Base-by-base conservation (phyloP, 1,140 invertebrate species). In the Pararge aegeria region DNA sequence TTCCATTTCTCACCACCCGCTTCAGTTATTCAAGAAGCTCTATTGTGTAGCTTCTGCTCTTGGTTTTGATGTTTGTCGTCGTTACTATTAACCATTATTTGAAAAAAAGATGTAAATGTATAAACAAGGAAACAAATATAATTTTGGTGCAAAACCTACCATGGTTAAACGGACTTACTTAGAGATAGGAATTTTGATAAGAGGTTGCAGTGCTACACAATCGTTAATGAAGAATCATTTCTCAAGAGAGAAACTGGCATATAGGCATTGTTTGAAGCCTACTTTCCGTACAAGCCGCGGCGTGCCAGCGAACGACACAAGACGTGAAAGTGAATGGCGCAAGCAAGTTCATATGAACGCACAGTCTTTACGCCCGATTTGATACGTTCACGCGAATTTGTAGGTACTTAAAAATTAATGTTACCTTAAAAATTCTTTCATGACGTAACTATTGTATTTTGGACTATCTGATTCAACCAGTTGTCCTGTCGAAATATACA, bases 311-410 rank as follows among this genome's bases (percentile, higher is more conserved):
- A 61, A 68, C 75, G 57, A 70, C 59, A 38, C 62, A 62, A 70
- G 61, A 68, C 74, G 83, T 81, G 83, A 86, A 88, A 86, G 83
- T 86, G 85, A 88, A 86, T 87, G 84, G 81, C 71, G 74, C 75
- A 79, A 80, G 76, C 66, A 57, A 67, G 65, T 67, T 64, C 70
- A 70, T 68, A 62, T 59, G 70, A 59, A 61, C 66, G 70, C 63
- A 69, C 70, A 75, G 74, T 68, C 72, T 83, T 83, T 73, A 81
- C 76, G 75, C 70, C 62, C 69, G 70, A 78, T 79, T 81, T 73
- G 66, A 70, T 74, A 75, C 58, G 72, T 67, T 73, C 77, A 83
- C 76, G 80, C 73, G 53, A 84, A 72, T 58, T 56, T 56, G 56
- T 40, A 24, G 2, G 24, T 24, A 4, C 7, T 24, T 7, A 2